Base-by-base conservation (phyloP, 2,113 vertebrate genomes). In the Salvelinus fontinalis region DNA sequence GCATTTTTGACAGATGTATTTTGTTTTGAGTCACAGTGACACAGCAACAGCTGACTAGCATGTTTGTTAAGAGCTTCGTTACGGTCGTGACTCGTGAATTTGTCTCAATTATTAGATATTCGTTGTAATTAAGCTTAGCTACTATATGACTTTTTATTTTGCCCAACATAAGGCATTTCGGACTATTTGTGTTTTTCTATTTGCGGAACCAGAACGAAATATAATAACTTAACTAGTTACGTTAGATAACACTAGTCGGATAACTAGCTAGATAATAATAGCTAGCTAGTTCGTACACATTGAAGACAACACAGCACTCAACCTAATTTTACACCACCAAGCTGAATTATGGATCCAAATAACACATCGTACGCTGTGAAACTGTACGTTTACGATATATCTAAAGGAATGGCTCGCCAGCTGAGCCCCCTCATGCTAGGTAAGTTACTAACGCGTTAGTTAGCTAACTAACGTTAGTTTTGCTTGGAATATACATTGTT, bases 311-410 rank as follows among this genome's bases (percentile, higher is more conserved):
- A 48, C 9, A 48, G 67, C 67, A 22, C 9, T n/a, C 1, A 12
- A 44, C 9, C n/a, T n/a, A 26, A 44, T 5, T 69, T 22, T 44
- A 49, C 22, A 9, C 18, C 39, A 44, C 9, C 68, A 70, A n/a
- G 44, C 1, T 34, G 13, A 54, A 34, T 49, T 27, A 93, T 93
- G 92, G 90, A 88, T 0, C 79, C 85, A 57, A 66, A 64, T 0
- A 70, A 6, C 7, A 74, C 73, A 5, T 59, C 81, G 4, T 95
- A 94, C 77, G 90, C 93, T 1, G 97, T 97, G 75, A 94, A 95
- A 87, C 93, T 98, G 51, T 97, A 96, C 78, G 89, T 98, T 79
- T 98, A 98, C 90, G 97, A 98, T 89, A 82, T 98, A 78, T 97
- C 97, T 79, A 96, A 93, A 90, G 97, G 97, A 87, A 93, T 98